Base-by-base conservation (phyloP, 2,797 vertebrate genomes). In the Microctenopoma stevenorrisi region DNA sequence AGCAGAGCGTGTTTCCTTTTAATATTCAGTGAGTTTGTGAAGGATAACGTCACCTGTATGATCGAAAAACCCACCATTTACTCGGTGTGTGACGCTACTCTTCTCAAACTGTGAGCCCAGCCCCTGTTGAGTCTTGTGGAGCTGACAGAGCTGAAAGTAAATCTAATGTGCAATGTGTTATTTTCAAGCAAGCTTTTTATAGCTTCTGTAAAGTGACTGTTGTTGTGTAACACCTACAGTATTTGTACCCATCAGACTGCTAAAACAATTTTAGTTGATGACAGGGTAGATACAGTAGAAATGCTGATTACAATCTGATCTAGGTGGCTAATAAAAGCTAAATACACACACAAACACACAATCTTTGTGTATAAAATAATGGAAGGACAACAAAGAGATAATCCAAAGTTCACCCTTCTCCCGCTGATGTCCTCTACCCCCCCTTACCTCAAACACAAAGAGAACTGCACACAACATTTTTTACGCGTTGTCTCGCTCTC, bases 381-480 rank as follows among this genome's bases (percentile, higher is more conserved):
- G 28, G 30, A 60, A 30, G 54, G 49, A 67, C 43, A 60, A 55
- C 63, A 64, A 75, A 55, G 30, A 79, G 16, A 69, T 74, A 49
- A 87, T 77, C 73, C 59, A 49, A 28, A 78, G 63, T 79, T 86
- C 56, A 79, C 68, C 70, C 30, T 66, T 80, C 73, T 72, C 76
- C 62, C 59, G 50, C 68, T 79, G 68, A 81, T 68, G 68, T 52
- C 33, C 54, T 68, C 57, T 42, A 55, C 73, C 69, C 70, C 64
- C 28, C 6, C 49, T 64, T 35, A 35, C 54, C 33, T 30, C 56
- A 10, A 56, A 72, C 61, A 65, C 38, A 68, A n/a, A 74, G 55
- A 59, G 12, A 50, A 51, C 64, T 51, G 58, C 72, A 46, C 28
- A 26, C 30, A 57, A 13, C 16, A 40, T 63, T 46, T 54, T 18